Evolutionary conservation across 2,113 vertebrate species (phyloP), one percentile per base, ranked within the genome.

Genomic region (Sarotherodon lohbergeri): DNA sequence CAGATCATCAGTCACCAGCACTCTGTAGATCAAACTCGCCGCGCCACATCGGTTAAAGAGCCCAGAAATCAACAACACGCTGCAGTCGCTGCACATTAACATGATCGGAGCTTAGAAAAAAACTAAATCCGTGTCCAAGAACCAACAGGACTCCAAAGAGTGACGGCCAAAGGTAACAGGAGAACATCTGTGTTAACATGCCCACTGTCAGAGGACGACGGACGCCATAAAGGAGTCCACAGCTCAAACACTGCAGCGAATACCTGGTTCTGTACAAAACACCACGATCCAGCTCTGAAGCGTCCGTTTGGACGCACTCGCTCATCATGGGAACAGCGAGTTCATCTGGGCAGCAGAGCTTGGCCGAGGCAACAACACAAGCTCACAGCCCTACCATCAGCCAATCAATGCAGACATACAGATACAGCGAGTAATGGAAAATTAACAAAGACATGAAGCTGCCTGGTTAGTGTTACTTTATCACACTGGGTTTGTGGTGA

Each of bases 181-280:
- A 48, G 16, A 76, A 0, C 68, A 19, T 46, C 41, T 29, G 41
- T 48, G 36, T 73, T 48, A 27, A 19, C 12, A 43, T 0, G 7
- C 0, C 61, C 34, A 39, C 39, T 43, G 66, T 46, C 68, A 43
- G 41, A 46, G 3, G 36, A 11, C 6, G 41, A 76, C 5, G 7
- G n/a, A 14, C 43, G 16, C 43, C 24, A 76, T 29, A 76, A 17
- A 48, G 22, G 11, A 0, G 24, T 24, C 22, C 16, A 34, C 57
- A 17, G 57, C 7, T 43, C 22, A 43, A 46, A 73, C 22, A 9
- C 8, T 73, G 22, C 22, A 73, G 39, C 19, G 1, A 41, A 12
- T 43, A 24, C 36, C 66, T 41, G 63, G 7, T 71, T 41, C 63
- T 41, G 36, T 12, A 71, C n/a, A 71, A 41, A 71, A 24, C 36